Base-by-base conservation (phyloP, 92 coral and sea anemone species). In the Epizoanthus illoricatus region DNA sequence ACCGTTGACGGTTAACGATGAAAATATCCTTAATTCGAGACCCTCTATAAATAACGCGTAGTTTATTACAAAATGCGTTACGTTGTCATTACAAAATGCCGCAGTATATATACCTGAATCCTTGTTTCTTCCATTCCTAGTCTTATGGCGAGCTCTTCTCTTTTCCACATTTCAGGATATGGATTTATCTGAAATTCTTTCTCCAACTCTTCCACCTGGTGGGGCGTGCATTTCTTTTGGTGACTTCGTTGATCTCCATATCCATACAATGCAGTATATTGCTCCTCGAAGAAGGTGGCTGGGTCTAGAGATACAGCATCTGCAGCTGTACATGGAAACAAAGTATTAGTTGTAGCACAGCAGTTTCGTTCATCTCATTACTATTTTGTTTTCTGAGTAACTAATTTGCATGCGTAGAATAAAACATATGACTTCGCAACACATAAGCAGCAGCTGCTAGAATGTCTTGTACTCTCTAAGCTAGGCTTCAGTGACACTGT, bases 91-190 rank as follows among this genome's bases (percentile, higher is more conserved):
- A 7, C 55, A 49, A 10, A 8, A 12, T 49, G 10, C 10, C 7
- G 55, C 55, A 7, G 55, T 49, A 49, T 49, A 49, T 2, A 17
- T 78, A 78, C 82, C 82, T 78, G 82, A 43, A 78, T 42, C 65
- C 71, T 61, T 21, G 71, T n/a, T 62, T 78, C 82, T 78, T 78
- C 82, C 18, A 78, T 70, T 19, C 65, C 82, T 40, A 78, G 54
- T 23, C 28, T 78, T n/a, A 62, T 19, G n/a, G 82, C 82, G 33
- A 78, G 71, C 52, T 78, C 71, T 43, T 52, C 59, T 11, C 82
- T 56, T 78, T 63, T 78, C 82, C 71, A 78, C 40, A 21, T 63
- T 18, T 20, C 20, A 18, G 82, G 82, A 43, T 78, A 78, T 7
- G 71, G 40, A 78, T 63, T 28, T 42, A n/a, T 58, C 49, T 78